A percentile compares a stretch with the other conserved stretches of the same genome.
These are phyloP conservation scores for Argopecten irradians DNA, from an alignment of 1,140 invertebrate genomes.

Conservation along the genomic window DNA sequence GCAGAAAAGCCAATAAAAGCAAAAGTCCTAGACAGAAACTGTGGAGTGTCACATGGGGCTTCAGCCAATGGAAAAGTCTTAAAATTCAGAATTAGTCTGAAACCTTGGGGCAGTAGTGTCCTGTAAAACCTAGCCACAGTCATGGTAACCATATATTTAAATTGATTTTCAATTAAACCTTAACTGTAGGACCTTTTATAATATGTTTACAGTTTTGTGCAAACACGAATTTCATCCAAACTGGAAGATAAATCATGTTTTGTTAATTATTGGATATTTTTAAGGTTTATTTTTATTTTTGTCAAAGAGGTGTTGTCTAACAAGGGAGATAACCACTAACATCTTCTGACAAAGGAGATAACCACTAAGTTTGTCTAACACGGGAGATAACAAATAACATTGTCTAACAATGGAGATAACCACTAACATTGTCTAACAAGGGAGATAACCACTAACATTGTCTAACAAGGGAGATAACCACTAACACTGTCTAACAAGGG, in stretches of 20 bases:
- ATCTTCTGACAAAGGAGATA: no score
- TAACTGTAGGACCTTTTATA: background rate
- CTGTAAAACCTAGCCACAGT: background rate
- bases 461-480: no score
- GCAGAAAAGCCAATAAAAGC: background rate
- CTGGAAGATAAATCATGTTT: background rate
- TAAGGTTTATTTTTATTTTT: background rate
- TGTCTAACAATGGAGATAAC: no score
- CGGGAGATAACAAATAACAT: no score
- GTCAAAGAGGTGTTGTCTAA: background rate
- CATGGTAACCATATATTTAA: conserved; percentile 9
- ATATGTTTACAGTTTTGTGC: background rate
- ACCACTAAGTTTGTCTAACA: no score
- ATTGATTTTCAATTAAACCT: background rate
- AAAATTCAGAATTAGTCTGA: background rate
- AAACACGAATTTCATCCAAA: background rate
- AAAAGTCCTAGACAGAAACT: background rate
- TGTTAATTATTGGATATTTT: background rate
- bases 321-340: background rate
- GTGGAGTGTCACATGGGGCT: background rate
- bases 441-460: no score
- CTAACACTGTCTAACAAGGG: no score
- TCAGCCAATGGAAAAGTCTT: background rate
- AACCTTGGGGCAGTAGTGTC: background rate
- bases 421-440: no score